Conservation (phyloP, 1,140 invertebrate genomes). For the Matsumurasca onukii region DNA sequence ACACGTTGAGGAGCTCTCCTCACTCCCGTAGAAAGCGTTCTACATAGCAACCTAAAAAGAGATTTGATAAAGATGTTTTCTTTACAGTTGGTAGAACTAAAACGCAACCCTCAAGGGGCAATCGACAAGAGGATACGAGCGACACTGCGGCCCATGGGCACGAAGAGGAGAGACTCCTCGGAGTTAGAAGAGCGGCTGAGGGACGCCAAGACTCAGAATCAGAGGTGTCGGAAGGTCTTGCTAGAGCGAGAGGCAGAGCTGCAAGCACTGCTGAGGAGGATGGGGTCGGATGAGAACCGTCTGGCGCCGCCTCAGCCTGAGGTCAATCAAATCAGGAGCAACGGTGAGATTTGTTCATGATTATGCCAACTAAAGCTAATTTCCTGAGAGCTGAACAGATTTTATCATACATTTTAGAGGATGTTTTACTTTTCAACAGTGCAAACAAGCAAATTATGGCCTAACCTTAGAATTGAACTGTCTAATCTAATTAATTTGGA, state of each 20-base stretch:
- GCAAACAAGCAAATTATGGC: too few species aligned
- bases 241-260: conserved; percentile 78
- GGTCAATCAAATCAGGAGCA: conserved; percentile 34
- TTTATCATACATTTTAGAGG: too few species aligned
- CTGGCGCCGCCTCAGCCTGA: conserved; percentile 27
- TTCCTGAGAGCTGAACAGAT: too few species aligned
- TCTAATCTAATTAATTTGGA: too few species aligned
- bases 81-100: conserved; percentile 81
- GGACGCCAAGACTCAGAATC: conserved; percentile 75
- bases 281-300: conserved; percentile 48
- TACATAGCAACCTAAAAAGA: too few species aligned
- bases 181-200: conserved; percentile 78
- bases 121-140: conserved; percentile 78
- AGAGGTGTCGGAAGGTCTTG: conserved; percentile 72
- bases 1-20: too few species aligned
- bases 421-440: too few species aligned
- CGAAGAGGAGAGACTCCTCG: conserved; percentile 65
- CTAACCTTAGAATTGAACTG: too few species aligned
- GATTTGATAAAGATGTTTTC: too few species aligned
- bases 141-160: conserved; percentile 75
- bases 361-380: too few species aligned
- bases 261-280: conserved; percentile 58
- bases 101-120: conserved; percentile 81
- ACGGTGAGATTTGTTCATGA: conserved; percentile 39
- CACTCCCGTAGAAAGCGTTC: too few species aligned